These are phyloP conservation scores for Lepidocyrtoides sp. DNA, from an alignment of 2,888 invertebrate genomes.

Conservation along the genomic window DNA sequence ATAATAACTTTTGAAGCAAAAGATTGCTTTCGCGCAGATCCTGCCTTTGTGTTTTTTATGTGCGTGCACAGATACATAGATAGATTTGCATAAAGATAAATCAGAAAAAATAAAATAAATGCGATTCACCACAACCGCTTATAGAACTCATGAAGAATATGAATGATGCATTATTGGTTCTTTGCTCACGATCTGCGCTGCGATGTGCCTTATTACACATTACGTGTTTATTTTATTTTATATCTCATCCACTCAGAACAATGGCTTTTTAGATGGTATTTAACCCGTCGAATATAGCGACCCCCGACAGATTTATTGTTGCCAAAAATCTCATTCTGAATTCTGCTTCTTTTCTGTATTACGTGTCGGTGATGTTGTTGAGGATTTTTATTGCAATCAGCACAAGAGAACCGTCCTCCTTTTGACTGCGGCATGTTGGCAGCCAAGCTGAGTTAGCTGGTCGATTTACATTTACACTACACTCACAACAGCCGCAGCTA, in stretches of 20 bases:
- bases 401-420: slow-evolving; percentile 46
- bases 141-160: no score
- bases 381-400: slow-evolving; percentile 21
- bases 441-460: slow-evolving; percentile 15
- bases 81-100: background rate
- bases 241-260: slow-evolving; percentile 18
- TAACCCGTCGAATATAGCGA: slow-evolving; percentile 45
- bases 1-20: slow-evolving; percentile 27
- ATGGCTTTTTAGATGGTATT: background rate
- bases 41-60: background rate
- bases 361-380: background rate
- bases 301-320: slow-evolving; percentile 58
- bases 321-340: slow-evolving; percentile 46
- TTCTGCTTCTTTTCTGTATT: background rate
- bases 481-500: background rate
- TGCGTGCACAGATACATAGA: background rate
- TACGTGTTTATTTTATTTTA: slow-evolving; percentile 43
- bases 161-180: no score
- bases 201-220: background rate
- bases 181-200: slow-evolving; percentile 30
- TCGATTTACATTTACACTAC: slow-evolving; percentile 11
- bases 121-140: no score
- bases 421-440: background rate
- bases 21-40: slow-evolving; percentile 10
- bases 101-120: no score